Conservation (phyloP, 2,888 invertebrate genomes). For the Platycheirus albimanus region DNA sequence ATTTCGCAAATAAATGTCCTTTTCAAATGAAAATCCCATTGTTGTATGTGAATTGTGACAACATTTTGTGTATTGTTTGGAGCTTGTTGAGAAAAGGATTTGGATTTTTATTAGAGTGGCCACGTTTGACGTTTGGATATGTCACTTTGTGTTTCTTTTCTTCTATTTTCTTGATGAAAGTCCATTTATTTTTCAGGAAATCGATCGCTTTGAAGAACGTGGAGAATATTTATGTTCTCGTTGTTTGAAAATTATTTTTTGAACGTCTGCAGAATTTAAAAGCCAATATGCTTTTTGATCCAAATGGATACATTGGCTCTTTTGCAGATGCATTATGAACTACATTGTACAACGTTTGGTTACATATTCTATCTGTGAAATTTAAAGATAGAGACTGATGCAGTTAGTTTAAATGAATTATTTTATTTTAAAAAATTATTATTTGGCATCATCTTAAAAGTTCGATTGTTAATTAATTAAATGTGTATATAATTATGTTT, state of each 20-base stretch:
- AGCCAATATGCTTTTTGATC: not conserved
- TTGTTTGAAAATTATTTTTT: slow-evolving; percentile 14
- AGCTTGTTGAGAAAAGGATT: slow-evolving; percentile 35
- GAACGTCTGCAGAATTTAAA: slow-evolving; percentile 1
- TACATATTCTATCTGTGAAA: too few relatives aligned
- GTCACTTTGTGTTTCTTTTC: slow-evolving; percentile 8
- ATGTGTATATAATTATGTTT: too few relatives aligned
- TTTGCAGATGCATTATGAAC: too few relatives aligned
- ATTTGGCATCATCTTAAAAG: too few relatives aligned
- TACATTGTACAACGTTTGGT: too few relatives aligned
- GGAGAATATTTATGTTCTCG: not conserved
- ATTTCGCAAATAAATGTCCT: slow-evolving; percentile 58
- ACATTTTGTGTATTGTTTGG: slow-evolving; percentile 42
- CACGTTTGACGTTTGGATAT: slow-evolving; percentile 55
- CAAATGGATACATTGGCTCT: too few relatives aligned
- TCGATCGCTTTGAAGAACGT: slow-evolving; percentile 13
- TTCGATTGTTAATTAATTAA: too few relatives aligned
- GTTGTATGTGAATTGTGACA: slow-evolving; percentile 39
- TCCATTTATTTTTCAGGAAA: slow-evolving; percentile 2
- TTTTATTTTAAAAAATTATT: too few relatives aligned
- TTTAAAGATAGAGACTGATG: too few relatives aligned
- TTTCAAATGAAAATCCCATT: slow-evolving; percentile 45
- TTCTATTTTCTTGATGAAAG: not conserved
- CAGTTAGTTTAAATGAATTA: too few relatives aligned
- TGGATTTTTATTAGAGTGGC: slow-evolving; percentile 44